Evolutionary conservation across 2,888 invertebrate genomes (phyloP), one percentile per base, ranked within the genome.

Genomic region (Hypena proboscidalis): DNA sequence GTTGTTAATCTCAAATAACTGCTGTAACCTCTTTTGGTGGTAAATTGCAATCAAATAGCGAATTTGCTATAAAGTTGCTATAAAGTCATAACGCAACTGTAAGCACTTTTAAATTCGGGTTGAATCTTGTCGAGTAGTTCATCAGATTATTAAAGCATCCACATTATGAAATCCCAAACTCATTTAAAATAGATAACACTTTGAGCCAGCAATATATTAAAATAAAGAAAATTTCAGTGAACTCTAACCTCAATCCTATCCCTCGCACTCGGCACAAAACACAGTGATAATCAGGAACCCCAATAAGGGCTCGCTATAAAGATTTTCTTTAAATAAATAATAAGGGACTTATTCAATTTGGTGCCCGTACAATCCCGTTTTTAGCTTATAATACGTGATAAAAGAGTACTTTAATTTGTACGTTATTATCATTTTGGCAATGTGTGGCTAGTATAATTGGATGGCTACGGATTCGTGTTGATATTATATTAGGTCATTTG

Each of bases 291-390:
- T 56, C 52, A 44, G 21, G 27, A 34, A 27, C 34, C 11, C 20
- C 32, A 27, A 57, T 57, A 44, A 40, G 14, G 25, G 21, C 13
- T 27, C 14, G 25, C 10, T 37, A 47, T 45, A 49, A 42, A 42
- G 30, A 48, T 53, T 37, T n/a, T 39, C 11, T 25, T 27, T 58
- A 33, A 58, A 53, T 53, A 48, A 52, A 39, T 52, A 42, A 44
- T 37, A 40, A 7, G 2, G 21, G 23, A 19, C 21, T 58, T 48
- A 48, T 53, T 57, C 19, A 53, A 44, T 52, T 58, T 47, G 15
- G 35, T 14, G 9, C 11, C 25, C 23, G 30, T 25, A 41, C 4
- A 37, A 41, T 17, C 13, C 15, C 17, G 13, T 30, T 38, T 13
- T 39, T 21, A 26, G 19, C 21, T 53, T 31, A 37, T 23, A 27